These are phyloP conservation scores for Pongo pygmaeus DNA, from an alignment of 2,113 vertebrate genomes.

Conservation along the genomic window DNA sequence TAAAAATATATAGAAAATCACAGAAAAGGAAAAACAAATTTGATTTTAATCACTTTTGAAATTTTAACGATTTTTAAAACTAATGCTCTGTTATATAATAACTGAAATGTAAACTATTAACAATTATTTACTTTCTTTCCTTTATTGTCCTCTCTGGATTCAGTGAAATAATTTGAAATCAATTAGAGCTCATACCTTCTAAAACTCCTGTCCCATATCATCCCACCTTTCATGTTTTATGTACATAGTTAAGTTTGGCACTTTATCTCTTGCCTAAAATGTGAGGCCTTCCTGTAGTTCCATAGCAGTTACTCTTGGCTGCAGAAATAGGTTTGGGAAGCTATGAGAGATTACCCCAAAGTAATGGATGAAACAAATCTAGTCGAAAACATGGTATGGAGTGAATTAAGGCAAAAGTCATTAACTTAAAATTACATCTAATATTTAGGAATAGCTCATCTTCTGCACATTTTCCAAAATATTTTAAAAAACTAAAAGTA, in stretches of 20 bases:
- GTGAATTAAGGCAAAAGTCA: not conserved
- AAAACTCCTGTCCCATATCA: not conserved
- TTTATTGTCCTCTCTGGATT: not conserved
- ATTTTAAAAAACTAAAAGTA: not conserved
- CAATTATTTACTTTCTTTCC: not conserved
- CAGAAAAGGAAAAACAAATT: not conserved
- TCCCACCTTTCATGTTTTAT: not conserved
- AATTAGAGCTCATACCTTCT: not conserved
- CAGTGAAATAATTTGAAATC: constrained; percentile 21
- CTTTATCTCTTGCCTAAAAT: not conserved
- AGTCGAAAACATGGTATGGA: not conserved
- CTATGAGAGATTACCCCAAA: not conserved
- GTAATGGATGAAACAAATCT: not conserved
- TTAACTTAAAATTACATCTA: constrained; percentile 33
- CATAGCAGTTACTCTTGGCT: not conserved
- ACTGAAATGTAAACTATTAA: not conserved
- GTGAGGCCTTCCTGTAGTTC: not conserved
- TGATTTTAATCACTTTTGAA: constrained; percentile 29
- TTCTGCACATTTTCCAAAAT: not conserved
- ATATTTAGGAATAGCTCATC: not conserved
- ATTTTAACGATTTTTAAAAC: not conserved
- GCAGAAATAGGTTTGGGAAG: not conserved
- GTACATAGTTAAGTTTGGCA: not conserved
- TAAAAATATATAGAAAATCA: not conserved
- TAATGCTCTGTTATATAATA: not conserved